Conservation (phyloP, 2,888 invertebrate genomes). For the Autographa gamma region DNA sequence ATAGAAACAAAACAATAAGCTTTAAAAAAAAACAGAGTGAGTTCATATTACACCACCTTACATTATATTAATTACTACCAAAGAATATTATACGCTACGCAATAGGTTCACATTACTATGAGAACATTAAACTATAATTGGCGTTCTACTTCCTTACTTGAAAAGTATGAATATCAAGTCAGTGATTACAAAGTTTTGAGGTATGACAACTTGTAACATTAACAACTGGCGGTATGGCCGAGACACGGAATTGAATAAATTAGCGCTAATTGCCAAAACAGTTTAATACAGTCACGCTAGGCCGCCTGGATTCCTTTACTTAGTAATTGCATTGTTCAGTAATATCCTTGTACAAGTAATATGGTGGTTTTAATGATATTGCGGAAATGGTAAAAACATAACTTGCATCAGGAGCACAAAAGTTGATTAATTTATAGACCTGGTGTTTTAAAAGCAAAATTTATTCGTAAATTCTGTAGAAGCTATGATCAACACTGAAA, state of each 20-base stretch:
- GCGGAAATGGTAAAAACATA: neutral
- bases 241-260: conserved; percentile 32
- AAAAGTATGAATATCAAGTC: neutral
- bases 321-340: conserved; percentile 27
- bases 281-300: conserved; percentile 51
- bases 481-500: neutral
- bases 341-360: conserved; percentile 24
- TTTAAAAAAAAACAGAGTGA: too few relatives aligned
- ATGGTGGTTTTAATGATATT: conserved; percentile 16
- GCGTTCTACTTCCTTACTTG: too few relatives aligned
- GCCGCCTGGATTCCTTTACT: conserved; percentile 14
- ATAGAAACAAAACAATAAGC: too few relatives aligned
- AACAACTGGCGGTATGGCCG: conserved; percentile 19
- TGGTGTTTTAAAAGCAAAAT: too few relatives aligned
- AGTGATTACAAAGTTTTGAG: neutral
- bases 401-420: neutral
- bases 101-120: too few relatives aligned
- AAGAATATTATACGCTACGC: too few relatives aligned
- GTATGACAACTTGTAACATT: conserved; percentile 12
- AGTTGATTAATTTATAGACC: too few relatives aligned
- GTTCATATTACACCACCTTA: too few relatives aligned
- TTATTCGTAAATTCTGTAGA: too few relatives aligned
- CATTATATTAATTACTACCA: too few relatives aligned
- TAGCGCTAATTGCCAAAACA: conserved; percentile 38
- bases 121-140: too few relatives aligned